phyloP scores from a whole-genome alignment of 2,797 vertebrate genomes.

The Halcyon smyrnensis region DNA sequence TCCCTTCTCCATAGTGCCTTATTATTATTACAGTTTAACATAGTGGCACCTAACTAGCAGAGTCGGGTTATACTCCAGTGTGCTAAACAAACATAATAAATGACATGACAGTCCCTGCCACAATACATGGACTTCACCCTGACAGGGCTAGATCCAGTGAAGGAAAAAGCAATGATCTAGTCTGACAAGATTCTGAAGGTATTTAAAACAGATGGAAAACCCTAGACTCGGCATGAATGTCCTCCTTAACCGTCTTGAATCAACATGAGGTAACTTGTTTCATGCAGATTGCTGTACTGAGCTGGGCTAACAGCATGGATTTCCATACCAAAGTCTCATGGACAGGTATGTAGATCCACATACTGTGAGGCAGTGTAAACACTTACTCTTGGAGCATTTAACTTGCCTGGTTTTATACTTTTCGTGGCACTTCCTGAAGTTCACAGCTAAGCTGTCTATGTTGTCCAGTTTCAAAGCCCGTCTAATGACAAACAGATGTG shows the following conservation, averaged over 20 bases:
- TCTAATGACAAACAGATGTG: background rate
- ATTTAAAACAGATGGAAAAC: slow-evolving; percentile 28
- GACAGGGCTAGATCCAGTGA: background rate
- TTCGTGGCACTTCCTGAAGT: background rate
- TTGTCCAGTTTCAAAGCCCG: background rate
- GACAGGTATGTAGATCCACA: background rate
- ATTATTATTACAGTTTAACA: slow-evolving; percentile 45
- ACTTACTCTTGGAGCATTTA: background rate
- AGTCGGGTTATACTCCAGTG: slow-evolving; percentile 22
- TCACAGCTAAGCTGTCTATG: background rate
- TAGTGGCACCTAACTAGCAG: slow-evolving; percentile 37
- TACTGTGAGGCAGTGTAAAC: background rate
- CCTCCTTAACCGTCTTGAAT: background rate
- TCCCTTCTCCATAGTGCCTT: background rate
- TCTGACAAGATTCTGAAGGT: slow-evolving; percentile 63
- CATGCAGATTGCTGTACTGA: background rate
- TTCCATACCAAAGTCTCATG: background rate
- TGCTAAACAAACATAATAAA: slow-evolving; percentile 60
- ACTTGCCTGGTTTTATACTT: background rate
- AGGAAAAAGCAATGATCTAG: slow-evolving; percentile 32
- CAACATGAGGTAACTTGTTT: background rate
- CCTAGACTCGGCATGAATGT: background rate
- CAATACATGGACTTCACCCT: slow-evolving; percentile 34
- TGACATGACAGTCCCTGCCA: slow-evolving; percentile 50
- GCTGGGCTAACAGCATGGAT: background rate